A percentile compares a stretch with the other conserved stretches of the same genome.
Conservation (phyloP, 2,888 invertebrate species). For the Amphimallon solstitiale region DNA sequence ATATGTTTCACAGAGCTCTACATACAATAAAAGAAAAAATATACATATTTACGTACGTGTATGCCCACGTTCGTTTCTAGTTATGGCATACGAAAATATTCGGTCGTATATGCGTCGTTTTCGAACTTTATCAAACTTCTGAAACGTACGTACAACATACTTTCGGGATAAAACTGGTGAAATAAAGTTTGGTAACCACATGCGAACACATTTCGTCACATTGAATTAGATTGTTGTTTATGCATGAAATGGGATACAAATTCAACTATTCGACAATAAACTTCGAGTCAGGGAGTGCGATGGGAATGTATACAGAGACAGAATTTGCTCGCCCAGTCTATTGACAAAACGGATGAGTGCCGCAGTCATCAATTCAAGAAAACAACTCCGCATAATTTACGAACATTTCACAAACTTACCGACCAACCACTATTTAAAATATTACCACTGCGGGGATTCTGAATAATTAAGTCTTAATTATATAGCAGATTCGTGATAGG, state of each 20-base stretch:
- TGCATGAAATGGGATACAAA: constrained; percentile 40
- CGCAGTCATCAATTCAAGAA: constrained; percentile 41
- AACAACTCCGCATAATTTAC: constrained; percentile 39
- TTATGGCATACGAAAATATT: background rate
- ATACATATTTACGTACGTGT: too few relatives aligned
- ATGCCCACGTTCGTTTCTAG: too few relatives aligned
- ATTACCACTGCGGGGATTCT: constrained; percentile 32
- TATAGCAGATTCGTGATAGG: constrained; percentile 12
- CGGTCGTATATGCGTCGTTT: background rate
- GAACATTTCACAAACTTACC: constrained; percentile 28
- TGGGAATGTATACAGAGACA: constrained; percentile 15
- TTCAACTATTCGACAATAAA: constrained; percentile 36
- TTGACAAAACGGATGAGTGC: constrained; percentile 41
- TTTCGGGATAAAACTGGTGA: constrained; percentile 28
- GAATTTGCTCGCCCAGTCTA: constrained; percentile 29
- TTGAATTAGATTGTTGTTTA: constrained; percentile 38
- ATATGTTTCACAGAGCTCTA: too few relatives aligned
- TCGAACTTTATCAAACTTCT: constrained; percentile 27
- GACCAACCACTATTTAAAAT: constrained; percentile 36
- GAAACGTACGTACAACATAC: constrained; percentile 10
- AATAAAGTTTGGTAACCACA: constrained; percentile 33
- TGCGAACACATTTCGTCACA: constrained; percentile 36
- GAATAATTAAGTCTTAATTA: constrained; percentile 39
- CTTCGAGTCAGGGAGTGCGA: constrained; percentile 12
- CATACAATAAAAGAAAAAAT: too few relatives aligned